Base-by-base conservation (phyloP, 2,888 invertebrate genomes). In the Tipula vernalis region DNA sequence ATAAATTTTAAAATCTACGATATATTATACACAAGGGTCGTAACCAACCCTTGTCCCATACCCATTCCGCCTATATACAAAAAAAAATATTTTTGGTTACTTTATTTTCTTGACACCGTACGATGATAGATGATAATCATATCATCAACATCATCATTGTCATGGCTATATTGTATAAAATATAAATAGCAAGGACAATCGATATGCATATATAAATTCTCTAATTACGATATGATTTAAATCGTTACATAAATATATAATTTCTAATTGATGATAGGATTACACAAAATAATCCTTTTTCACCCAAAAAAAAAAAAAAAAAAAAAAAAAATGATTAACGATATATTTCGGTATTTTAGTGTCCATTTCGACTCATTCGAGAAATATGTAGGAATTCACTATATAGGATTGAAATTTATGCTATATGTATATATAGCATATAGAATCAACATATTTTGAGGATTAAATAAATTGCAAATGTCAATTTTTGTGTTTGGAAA, bases 191-290 rank as follows among this genome's bases (percentile, higher is more conserved):
- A 71, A 71, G 71, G 71, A 71, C 71, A 71, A 71, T 71, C 71
- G 71, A 71, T 71, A 28, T 28, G 71, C 71, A 71, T 71, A 71
- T 28, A 28, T 28, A 71, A 71, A 71, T 71, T 71, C 71, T 71
- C 71, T 71, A 71, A 71, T 71, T 71, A 71, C 28, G 28, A 28
- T 71, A 71, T 71, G 71, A 71, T 71, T 71, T 71, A 71, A 71
- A 71, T 71, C 71, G 71, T 71, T 71, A 71, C 71, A 71, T 71
- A 71, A 71, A 71, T 71, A 71, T 71, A 71, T 28, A 71, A 71
- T 84, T 84, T 84, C 84, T 39, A 84, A 84, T 84, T 39, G 36
- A 84, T 84, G 36, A 84, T 84, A 84, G 84, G 84, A 84, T 84
- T 84, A 71, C 71, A 71, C 10, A 84, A 84, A 84, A 41, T 84